phyloP scores from a whole-genome alignment of 37 sponge, comb jelly and placozoan genomes.

The Aphrocallistes beatrix region DNA sequence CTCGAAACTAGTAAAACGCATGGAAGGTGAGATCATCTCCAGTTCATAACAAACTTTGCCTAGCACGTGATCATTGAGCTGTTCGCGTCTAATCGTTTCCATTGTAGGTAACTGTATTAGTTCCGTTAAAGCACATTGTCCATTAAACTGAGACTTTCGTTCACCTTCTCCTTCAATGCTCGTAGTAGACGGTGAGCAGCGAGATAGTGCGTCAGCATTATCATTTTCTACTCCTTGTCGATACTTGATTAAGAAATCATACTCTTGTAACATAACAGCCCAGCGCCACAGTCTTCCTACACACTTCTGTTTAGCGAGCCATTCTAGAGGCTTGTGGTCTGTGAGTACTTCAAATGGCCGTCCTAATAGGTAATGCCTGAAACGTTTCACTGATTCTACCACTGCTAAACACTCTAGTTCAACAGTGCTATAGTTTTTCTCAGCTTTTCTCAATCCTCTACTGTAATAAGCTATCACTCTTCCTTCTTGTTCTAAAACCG shows the following conservation, averaged over 20 bases:
- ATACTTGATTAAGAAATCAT: conserved; percentile 26
- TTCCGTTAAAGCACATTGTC: background rate
- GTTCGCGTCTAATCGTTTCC: background rate
- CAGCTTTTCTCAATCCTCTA: background rate
- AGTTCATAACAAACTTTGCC: background rate
- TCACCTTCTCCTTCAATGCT: background rate
- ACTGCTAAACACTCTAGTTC: background rate
- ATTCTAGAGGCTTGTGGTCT: background rate
- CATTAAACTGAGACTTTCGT: background rate
- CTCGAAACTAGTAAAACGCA: background rate
- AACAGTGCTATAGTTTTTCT: background rate
- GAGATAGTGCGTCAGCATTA: conserved; percentile 43
- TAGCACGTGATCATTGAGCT: background rate
- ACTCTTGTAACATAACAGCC: conserved; percentile 36
- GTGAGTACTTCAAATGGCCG: background rate
- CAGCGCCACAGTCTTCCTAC: conserved; percentile 32
- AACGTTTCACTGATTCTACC: background rate
- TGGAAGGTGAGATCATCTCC: background rate
- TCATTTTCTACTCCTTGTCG: conserved; percentile 27
- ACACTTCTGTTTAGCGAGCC: conserved; percentile 7
- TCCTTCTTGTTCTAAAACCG: conserved; percentile 12
- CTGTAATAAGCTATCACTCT: background rate
- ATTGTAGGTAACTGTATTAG: background rate
- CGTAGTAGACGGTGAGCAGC: background rate
- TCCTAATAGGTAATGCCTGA: background rate